Percentiles rank a stretch among this genome's conserved stretches.
Conservation (phyloP, 2,797 vertebrate species). For the Enteromius paludinosus region DNA sequence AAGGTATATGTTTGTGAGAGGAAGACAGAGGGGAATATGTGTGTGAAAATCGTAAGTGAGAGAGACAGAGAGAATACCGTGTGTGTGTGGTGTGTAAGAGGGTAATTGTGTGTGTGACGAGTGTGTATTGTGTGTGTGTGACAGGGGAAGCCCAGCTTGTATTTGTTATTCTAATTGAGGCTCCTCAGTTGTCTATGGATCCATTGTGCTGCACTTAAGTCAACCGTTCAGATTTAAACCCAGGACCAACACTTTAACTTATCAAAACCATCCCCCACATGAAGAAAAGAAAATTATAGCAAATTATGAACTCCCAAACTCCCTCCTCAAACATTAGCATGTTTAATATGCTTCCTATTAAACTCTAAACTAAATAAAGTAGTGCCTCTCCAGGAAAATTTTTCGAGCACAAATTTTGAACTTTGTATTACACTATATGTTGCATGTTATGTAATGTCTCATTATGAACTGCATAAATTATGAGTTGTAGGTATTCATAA, state of each 20-base stretch:
- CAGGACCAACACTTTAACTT: conserved; percentile 50
- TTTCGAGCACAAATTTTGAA: neutral
- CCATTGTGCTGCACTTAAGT: conserved; percentile 62
- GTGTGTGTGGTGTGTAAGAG: conserved; percentile 2
- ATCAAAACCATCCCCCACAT: conserved; percentile 29
- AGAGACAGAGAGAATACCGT: conserved; percentile 1
- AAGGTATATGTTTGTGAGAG: conserved; percentile 5
- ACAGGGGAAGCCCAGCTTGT: conserved; percentile 52
- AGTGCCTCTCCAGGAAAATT: neutral
- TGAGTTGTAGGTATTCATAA: neutral
- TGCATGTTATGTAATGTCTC: neutral
- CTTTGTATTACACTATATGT: neutral
- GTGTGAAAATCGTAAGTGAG: conserved; percentile 35
- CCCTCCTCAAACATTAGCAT: neutral
- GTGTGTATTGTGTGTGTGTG: conserved; percentile 56
- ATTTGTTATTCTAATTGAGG: conserved; percentile 65
- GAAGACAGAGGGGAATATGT: conserved; percentile 17
- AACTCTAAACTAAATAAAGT: neutral
- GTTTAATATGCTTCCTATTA: neutral
- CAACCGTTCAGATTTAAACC: conserved; percentile 59
- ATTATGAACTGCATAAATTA: neutral
- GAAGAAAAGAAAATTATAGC: conserved; percentile 23
- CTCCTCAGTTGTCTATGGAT: conserved; percentile 59
- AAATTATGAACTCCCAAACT: conserved; percentile 39
- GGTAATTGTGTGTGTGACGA: conserved; percentile 40